phyloP scores from a whole-genome alignment of 92 coral and sea anemone species.

The Actinostola sp. region DNA sequence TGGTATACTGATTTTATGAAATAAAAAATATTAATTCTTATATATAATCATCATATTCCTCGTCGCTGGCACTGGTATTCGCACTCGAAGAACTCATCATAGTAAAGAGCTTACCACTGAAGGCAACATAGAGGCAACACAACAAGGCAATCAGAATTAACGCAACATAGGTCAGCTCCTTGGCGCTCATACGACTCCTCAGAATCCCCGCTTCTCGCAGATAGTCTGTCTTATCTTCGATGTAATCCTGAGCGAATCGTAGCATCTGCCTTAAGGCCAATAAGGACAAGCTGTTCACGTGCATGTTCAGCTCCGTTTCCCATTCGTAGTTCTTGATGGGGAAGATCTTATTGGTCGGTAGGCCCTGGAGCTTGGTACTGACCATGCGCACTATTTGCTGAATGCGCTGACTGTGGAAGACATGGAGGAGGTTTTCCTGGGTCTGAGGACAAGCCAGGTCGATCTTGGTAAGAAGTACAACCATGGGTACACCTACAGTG shows the following conservation, averaged over 20 bases:
- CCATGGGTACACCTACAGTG: slow-evolving; percentile 45
- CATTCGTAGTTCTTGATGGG: slow-evolving; percentile 63
- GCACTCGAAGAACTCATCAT: background rate
- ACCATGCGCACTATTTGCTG: slow-evolving; percentile 32
- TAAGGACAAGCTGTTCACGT: slow-evolving; percentile 36
- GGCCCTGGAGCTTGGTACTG: slow-evolving; percentile 37
- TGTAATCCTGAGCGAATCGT: slow-evolving; percentile 44
- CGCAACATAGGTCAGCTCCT: background rate
- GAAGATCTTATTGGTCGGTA: slow-evolving; percentile 53
- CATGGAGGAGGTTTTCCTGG: slow-evolving; percentile 29
- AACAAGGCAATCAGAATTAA: background rate
- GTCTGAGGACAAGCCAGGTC: slow-evolving; percentile 53
- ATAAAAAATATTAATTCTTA: background rate
- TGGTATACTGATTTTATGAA: no score
- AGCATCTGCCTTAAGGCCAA: slow-evolving; percentile 52
- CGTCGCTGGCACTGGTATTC: background rate
- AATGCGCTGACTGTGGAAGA: slow-evolving; percentile 38
- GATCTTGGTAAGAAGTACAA: slow-evolving; percentile 46
- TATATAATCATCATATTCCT: background rate
- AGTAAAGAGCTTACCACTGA: slow-evolving; percentile 26
- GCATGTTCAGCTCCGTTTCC: slow-evolving; percentile 36
- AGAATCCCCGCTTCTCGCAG: slow-evolving; percentile 11
- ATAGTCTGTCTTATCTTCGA: slow-evolving; percentile 38
- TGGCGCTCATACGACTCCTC: background rate
- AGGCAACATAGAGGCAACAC: background rate